These are phyloP conservation scores for Cerastis rubricosa DNA, from an alignment of 2,888 invertebrate genomes.

Conservation along the genomic window DNA sequence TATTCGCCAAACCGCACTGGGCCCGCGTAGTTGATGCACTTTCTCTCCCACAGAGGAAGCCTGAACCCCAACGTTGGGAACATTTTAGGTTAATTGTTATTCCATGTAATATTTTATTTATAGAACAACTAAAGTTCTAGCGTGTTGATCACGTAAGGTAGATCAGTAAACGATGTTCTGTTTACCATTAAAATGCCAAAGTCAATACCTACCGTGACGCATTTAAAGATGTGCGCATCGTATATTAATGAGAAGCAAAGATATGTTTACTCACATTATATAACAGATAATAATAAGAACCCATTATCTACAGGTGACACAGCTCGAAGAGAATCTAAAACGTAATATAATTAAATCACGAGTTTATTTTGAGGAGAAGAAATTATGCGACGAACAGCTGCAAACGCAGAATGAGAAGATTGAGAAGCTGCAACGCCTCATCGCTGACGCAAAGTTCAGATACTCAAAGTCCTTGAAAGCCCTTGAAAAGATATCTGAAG, in stretches of 20 bases:
- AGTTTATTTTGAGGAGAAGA: slow-evolving; percentile 97
- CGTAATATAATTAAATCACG: slow-evolving; percentile 96
- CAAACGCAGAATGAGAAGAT: slow-evolving; percentile 96
- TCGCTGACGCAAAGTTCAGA: slow-evolving; percentile 94
- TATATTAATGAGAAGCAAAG: slow-evolving; percentile 13
- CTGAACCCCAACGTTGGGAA: neutral
- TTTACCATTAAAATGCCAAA: slow-evolving; percentile 25
- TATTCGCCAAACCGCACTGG: neutral
- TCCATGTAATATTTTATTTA: neutral
- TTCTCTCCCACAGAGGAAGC: neutral
- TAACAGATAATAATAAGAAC: slow-evolving; percentile 22
- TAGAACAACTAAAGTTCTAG: neutral
- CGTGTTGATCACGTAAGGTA: slow-evolving; percentile 3
- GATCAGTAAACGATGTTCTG: slow-evolving; percentile 12
- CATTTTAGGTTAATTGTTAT: neutral
- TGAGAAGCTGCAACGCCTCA: slow-evolving; percentile 94
- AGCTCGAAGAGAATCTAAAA: slow-evolving; percentile 95
- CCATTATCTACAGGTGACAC: slow-evolving; percentile 90
- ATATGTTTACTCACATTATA: slow-evolving; percentile 4
- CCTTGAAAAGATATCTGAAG: slow-evolving; percentile 97
- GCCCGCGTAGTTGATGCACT: neutral
- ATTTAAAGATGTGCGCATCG: slow-evolving; percentile 22
- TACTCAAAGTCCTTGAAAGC: slow-evolving; percentile 96
- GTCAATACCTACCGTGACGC: slow-evolving; percentile 25
- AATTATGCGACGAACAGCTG: slow-evolving; percentile 95